Evolutionary conservation across 1,140 invertebrate genomes (phyloP), one percentile per base, ranked within the genome.

Genomic region (Sycophaga agraensis): DNA sequence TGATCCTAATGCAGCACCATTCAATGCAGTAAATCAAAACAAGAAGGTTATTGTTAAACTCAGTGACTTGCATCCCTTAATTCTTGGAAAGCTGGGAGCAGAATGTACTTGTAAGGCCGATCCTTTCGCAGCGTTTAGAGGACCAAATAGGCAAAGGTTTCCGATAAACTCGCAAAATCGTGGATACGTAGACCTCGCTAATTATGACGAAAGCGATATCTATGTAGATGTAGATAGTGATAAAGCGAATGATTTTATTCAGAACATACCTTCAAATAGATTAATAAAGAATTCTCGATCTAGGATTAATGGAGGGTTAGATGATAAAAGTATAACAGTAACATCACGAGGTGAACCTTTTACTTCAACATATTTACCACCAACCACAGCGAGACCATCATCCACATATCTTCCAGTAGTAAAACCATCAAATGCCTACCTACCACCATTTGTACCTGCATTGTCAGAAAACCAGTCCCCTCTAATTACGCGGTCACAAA

Each of bases 31-130:
- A 58, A 50, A 31, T 2, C 63, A 80, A 65, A 80, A 78, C 4
- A 83, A 81, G 35, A 84, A 85, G 26, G 81, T 87, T 9, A 84
- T 88, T 2, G 84, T 87, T 0, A 86, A 87, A 69, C 82, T 86
- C 45, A 88, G 86, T 54, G 87, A 88, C 65, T 82, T 86, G 37
- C 87, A 87, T 73, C 88, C 89, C 1, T 74, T 90, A 12, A 76
- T 90, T 11, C 79, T 89, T 0, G 83, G 84, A 34, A 91, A 91
- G 78, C 74, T 91, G 11, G 86, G 87, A 2, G 88, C 88, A 7
- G 87, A 90, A 37, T 91, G 89, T 64, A 89, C 87, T 34, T 91
- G 89, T 67, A 84, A 85, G 65, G 85, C 85, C 0, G 87, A 88
- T 70, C 82, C 86, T 0, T 75, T 89, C 22, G 72, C 73, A 0